Evolutionary conservation across 1,140 invertebrate species (phyloP), one percentile per base, ranked within the genome.

Genomic region (Bombus terrestris): DNA sequence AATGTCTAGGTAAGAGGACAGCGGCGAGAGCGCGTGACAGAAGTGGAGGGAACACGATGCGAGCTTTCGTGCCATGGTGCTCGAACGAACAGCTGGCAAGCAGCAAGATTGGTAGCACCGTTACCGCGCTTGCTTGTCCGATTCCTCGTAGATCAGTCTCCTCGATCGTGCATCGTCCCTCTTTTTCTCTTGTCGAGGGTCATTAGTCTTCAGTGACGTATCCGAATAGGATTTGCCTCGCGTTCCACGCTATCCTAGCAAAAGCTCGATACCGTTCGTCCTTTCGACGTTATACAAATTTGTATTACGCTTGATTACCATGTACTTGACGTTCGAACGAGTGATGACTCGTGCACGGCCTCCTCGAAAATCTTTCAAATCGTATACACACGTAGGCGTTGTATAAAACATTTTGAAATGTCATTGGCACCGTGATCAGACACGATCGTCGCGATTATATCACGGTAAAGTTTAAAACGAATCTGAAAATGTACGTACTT

Each of bases 71-170:
- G 66, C 18, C 35, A 47, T 59, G 81, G 39, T 80, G 47, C 64
- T 68, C 68, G 59, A 85, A 28, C 78, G 64, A 91, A 91, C 90
- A 91, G 90, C 88, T 91, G 90, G 90, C 88, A 88, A 86, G 81
- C 90, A 90, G 88, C 64, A 75, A 88, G 86, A 91, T 86, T 86
- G 81, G 87, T 87, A 90, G 84, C 90, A 90, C 89, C 90, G 89
- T 90, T 89, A 90, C 68, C 68, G 28, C 74, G 53, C 39, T 86
- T 47, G 64, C 57, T 81, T 76, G 88, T 81, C 81, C 86, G 86
- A 86, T 86, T 89, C 89, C 81, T 90, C 89, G 39, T 90, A 88
- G 89, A 90, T 90, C 89, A 83, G 79, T 77, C 88, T 84, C 84
- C 89, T 80, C 86, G 86, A 89, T 90, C 88, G 81, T 90, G 43